Conservation (phyloP, 2,797 vertebrate genomes). For the Melopsittacus undulatus region DNA sequence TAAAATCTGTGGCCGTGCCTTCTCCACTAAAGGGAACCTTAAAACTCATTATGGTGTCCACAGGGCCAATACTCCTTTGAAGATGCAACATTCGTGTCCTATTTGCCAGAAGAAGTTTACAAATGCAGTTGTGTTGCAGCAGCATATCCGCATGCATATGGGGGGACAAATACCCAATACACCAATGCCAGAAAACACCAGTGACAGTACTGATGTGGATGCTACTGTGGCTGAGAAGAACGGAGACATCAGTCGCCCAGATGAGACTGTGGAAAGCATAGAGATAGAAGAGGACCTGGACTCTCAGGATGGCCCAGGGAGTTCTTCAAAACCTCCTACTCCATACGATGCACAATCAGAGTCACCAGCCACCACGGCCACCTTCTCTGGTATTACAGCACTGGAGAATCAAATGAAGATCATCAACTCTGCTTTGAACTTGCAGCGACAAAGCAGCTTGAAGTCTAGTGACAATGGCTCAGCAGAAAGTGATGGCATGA, state of each 20-base stretch:
- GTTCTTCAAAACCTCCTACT: constrained; percentile 70
- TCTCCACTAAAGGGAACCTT: constrained; percentile 97
- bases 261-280: constrained; percentile 78
- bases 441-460: constrained; percentile 89
- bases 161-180: constrained; percentile 97
- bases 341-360: constrained; percentile 62
- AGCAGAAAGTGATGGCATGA: constrained; percentile 83
- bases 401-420: constrained; percentile 83
- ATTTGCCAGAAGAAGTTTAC: constrained; percentile 99
- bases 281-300: constrained; percentile 79
- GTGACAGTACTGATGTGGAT: constrained; percentile 80
- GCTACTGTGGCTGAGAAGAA: constrained; percentile 77
- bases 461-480: constrained; percentile 80
- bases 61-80: constrained; percentile 86
- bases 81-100: constrained; percentile 96
- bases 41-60: constrained; percentile 98
- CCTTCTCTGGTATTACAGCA: constrained; percentile 80
- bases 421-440: constrained; percentile 78
- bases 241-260: constrained; percentile 65
- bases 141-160: constrained; percentile 99
- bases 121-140: constrained; percentile 94
- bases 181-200: constrained; percentile 83
- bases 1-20: constrained; percentile 94
- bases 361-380: constrained; percentile 22
- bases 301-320: constrained; percentile 74